Conservation (phyloP, 2,888 invertebrate genomes). For the Dicranocentrus wangi region DNA sequence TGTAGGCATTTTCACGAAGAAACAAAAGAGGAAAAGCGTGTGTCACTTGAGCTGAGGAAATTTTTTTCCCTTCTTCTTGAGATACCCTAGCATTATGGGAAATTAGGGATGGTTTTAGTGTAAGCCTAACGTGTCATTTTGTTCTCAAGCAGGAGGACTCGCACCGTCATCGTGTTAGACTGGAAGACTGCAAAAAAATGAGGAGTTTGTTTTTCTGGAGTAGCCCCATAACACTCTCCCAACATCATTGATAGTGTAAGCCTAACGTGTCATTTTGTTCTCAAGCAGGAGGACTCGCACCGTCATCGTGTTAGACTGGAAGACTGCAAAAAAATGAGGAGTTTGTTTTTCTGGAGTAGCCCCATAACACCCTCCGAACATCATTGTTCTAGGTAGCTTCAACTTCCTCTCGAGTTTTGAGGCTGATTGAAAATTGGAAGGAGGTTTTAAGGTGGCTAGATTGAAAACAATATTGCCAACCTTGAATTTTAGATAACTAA, state of each 20-base stretch:
- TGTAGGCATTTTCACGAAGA: background rate
- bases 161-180: background rate
- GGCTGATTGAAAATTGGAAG: too few species aligned
- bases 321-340: slow-evolving; percentile 6
- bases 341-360: slow-evolving; percentile 1
- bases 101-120: slow-evolving; percentile 49
- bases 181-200: slow-evolving; percentile 10
- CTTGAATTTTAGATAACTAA: too few species aligned
- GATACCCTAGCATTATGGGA: slow-evolving; percentile 57
- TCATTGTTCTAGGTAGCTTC: too few species aligned
- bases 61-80: slow-evolving; percentile 14
- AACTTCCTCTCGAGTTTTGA: too few species aligned
- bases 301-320: background rate
- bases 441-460: too few species aligned
- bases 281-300: background rate
- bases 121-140: slow-evolving; percentile 60
- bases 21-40: slow-evolving; percentile 28
- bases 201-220: slow-evolving; percentile 1
- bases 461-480: too few species aligned
- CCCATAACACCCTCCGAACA: too few species aligned
- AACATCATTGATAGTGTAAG: too few species aligned
- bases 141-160: slow-evolving; percentile 1
- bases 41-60: slow-evolving; percentile 45
- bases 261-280: slow-evolving; percentile 57
- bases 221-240: too few species aligned